Base-by-base conservation (phyloP, 1,140 invertebrate species). In the Drosophila yakuba region DNA sequence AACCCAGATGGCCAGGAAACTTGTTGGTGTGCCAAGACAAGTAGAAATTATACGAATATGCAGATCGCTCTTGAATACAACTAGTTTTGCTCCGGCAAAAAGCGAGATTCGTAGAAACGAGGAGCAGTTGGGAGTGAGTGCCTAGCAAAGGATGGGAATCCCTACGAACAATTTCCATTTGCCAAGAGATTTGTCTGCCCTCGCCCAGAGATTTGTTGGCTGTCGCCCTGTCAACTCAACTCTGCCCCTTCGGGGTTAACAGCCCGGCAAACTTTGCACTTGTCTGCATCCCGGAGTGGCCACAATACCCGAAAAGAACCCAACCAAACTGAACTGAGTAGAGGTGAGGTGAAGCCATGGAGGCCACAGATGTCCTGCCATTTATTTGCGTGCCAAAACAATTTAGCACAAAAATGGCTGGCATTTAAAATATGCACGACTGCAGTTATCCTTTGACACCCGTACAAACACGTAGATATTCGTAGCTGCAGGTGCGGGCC, bases 301-400 rank as follows among this genome's bases (percentile, higher is more conserved):
- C 15, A 15, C 8, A 23, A 35, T 11, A 4, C 43, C 41, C 20
- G 8, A 47, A 51, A 38, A 54, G 51, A 54, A n/a, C 35, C 35
- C 7, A 32, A 32, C 32, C 32, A 48, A 25, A 14, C 28, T 23
- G 36, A 25, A 25, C 25, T 25, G 25, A 25, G 20, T 1, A 20
- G 12, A 50, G 36, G 47, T 45, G 44, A 56, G 43, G 48, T 47
- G 52, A 58, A 76, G 50, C 43, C 44, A 44, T 62, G 73, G 20
- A 20, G 20, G 61, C 69, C 82, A 43, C 84, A 88, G 84, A 67
- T 88, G 84, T 54, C 68, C 60, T 71, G 67, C 55, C 74, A 86
- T 91, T 91, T 91, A 91, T 91, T 91, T 91, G 86, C 86, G 86
- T 83, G 77, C 71, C 80, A 91, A 90, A 91, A 91, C 88, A 91